phyloP scores from a whole-genome alignment of 2,113 vertebrate species.

The Brachyhypopomus occidentalis region DNA sequence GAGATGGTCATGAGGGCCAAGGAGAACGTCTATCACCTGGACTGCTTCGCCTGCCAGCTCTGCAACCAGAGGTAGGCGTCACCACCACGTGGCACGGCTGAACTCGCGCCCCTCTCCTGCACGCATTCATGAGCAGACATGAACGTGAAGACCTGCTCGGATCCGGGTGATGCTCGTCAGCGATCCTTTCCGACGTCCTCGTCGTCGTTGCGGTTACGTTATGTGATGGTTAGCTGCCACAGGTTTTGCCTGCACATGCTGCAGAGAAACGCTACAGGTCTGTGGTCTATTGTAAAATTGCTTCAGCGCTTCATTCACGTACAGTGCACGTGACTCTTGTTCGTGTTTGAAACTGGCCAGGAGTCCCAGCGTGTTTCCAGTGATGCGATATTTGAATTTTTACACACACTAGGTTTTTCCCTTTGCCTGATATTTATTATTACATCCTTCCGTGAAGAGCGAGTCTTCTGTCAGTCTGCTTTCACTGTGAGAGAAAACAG shows the following conservation, averaged over 20 bases:
- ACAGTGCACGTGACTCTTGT: not conserved
- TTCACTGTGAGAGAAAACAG: slow-evolving; percentile 7
- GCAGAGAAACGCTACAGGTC: not conserved
- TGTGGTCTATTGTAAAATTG: not conserved
- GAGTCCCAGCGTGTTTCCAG: not conserved
- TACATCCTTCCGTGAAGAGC: slow-evolving; percentile 1
- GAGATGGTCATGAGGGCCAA: slow-evolving; percentile 99
- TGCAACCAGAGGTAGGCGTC: slow-evolving; percentile 94
- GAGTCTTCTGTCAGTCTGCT: slow-evolving; percentile 28
- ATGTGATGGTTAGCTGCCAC: not conserved
- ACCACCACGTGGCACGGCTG: too few relatives aligned
- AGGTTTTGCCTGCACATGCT: not conserved
- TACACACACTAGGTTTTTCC: slow-evolving; percentile 1
- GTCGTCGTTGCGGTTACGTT: not conserved
- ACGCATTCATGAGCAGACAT: slow-evolving; percentile 1
- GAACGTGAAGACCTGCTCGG: not conserved
- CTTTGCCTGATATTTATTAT: slow-evolving; percentile 9
- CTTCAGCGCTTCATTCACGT: not conserved
- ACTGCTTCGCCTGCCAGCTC: slow-evolving; percentile 98
- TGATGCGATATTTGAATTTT: slow-evolving; percentile 8
- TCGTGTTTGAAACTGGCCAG: slow-evolving; percentile 6
- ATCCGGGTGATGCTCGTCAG: not conserved
- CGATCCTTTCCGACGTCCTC: not conserved
- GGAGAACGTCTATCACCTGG: slow-evolving; percentile 98
- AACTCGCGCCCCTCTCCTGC: too few relatives aligned